A percentile compares a stretch with the other conserved stretches of the same genome.
Evolutionary conservation across 2,797 vertebrate genomes (phyloP).

Genomic region (Notolepis coatsorum): DNA sequence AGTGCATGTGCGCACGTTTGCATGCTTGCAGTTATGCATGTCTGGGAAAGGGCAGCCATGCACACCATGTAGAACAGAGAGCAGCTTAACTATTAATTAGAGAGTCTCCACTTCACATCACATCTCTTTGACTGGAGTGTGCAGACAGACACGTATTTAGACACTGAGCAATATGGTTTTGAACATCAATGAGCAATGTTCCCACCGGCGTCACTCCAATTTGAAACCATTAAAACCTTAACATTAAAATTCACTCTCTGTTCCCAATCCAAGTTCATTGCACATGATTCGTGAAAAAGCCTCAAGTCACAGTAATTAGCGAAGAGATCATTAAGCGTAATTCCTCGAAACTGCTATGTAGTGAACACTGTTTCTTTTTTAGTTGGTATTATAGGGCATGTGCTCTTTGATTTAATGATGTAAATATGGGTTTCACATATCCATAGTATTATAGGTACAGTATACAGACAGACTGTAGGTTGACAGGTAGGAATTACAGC

Average conservation of each 20-base stretch:
- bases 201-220: neutral
- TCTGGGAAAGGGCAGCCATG: neutral
- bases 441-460: neutral
- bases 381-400: neutral
- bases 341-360: neutral
- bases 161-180: neutral
- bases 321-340: neutral
- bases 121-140: neutral
- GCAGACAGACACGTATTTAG: neutral
- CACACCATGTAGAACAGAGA: neutral
- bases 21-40: neutral
- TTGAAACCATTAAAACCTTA: neutral
- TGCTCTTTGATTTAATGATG: neutral
- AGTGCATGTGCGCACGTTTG: neutral
- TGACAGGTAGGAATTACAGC: too few relatives aligned
- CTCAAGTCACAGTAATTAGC: neutral
- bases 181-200: neutral
- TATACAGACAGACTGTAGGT: too few relatives aligned
- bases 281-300: neutral
- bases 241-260: neutral
- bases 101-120: neutral
- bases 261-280: neutral
- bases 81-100: neutral
- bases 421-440: neutral
- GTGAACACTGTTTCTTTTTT: neutral